phyloP scores from a whole-genome alignment of 1,140 invertebrate genomes.

The Cepaea nemoralis region DNA sequence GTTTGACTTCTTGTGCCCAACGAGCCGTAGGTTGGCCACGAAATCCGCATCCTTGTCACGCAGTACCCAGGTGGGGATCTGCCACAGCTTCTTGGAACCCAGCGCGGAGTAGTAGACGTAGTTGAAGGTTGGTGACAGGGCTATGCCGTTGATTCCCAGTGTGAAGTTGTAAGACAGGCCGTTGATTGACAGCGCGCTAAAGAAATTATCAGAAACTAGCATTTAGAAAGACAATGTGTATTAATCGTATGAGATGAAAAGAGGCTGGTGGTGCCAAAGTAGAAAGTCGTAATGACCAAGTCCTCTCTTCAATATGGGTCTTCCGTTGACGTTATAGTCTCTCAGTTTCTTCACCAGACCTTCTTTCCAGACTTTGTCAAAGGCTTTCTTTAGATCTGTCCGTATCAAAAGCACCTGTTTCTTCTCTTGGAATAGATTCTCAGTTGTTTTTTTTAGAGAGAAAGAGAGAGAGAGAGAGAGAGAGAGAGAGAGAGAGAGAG shows the following conservation, averaged over 20 bases:
- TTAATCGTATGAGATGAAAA: not conserved
- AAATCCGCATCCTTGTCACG: slow-evolving; percentile 16
- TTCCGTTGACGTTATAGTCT: too few relatives aligned
- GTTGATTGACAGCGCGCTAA: not conserved
- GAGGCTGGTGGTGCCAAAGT: too few relatives aligned
- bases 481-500: too few relatives aligned
- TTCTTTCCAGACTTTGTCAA: too few relatives aligned
- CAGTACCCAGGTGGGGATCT: slow-evolving; percentile 32
- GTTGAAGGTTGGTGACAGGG: slow-evolving; percentile 18
- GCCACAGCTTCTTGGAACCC: slow-evolving; percentile 21
- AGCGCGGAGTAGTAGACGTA: slow-evolving; percentile 32
- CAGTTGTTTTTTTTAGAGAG: too few relatives aligned
- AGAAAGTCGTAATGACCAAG: too few relatives aligned
- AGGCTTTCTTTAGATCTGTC: too few relatives aligned
- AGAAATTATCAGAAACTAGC: not conserved
- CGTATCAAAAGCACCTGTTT: too few relatives aligned
- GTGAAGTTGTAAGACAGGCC: not conserved
- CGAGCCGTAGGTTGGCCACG: not conserved
- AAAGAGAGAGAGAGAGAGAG: too few relatives aligned
- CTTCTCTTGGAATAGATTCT: too few relatives aligned
- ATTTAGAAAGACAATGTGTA: not conserved
- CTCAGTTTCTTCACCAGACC: too few relatives aligned
- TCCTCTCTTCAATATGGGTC: too few relatives aligned
- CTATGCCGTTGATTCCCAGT: slow-evolving; percentile 28
- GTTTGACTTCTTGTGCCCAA: slow-evolving; percentile 20